Conservation (phyloP, 2,113 vertebrate species). For the Falco punctatus region DNA sequence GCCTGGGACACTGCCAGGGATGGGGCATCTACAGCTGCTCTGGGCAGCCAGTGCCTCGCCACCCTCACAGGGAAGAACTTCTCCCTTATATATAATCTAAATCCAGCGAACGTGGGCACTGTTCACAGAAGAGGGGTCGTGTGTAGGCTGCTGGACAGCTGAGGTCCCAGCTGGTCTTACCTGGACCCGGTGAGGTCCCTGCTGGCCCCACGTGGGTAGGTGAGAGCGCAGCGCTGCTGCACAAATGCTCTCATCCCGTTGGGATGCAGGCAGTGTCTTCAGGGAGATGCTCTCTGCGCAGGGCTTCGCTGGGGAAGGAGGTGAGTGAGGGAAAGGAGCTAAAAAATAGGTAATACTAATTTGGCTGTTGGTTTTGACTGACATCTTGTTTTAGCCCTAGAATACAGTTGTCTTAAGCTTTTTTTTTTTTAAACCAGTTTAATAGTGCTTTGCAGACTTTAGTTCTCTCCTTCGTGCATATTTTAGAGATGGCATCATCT, state of each 20-base stretch:
- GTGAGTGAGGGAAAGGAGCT: not conserved
- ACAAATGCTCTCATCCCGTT: accelerated
- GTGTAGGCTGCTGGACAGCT: not conserved
- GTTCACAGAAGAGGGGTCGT: no score
- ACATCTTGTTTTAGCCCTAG: not conserved
- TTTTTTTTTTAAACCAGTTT: no score
- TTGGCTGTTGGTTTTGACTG: not conserved
- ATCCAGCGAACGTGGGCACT: accelerated
- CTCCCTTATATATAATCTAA: no score
- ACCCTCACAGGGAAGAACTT: no score
- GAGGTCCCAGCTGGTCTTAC: not conserved
- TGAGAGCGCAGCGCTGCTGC: not conserved
- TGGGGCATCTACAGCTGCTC: no score
- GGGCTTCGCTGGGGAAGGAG: not conserved
- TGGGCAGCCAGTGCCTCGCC: no score
- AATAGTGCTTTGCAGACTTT: not conserved
- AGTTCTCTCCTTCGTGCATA: not conserved
- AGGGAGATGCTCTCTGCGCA: not conserved
- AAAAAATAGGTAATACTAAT: not conserved
- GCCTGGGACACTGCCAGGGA: no score
- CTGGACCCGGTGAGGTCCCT: not conserved
- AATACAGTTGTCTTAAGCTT: no score
- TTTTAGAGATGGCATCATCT: not conserved
- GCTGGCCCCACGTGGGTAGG: not conserved
- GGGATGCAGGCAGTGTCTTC: not conserved